Base-by-base conservation (phyloP, 2,888 invertebrate species). In the Cantharis nigra region DNA sequence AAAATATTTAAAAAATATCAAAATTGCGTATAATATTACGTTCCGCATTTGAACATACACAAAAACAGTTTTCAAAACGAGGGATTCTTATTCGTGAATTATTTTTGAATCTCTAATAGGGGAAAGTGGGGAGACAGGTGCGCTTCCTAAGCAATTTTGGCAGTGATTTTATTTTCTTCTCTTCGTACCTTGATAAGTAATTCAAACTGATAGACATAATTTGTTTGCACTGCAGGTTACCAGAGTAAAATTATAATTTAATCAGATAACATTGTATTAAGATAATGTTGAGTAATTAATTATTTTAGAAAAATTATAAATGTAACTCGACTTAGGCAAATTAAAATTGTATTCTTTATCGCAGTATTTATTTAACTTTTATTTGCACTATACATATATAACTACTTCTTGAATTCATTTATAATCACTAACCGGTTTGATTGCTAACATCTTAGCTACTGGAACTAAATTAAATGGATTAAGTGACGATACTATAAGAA, bases 401-500 rank as follows among this genome's bases (percentile, higher is more conserved):
- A 65, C 49, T 64, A 70, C 69, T 26, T 65, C 67, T 26, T 16
- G 63, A 23, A 69, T 30, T 16, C 72, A 69, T 74, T 69, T 67
- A 65, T 65, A 69, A 33, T 75, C 70, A 64, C 69, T 65, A 74
- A 78, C 78, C 71, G 72, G 78, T 78, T 78, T 77, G 72, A 76
- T 70, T 75, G 64, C 74, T 75, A 74, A 72, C 70, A 71, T 71
- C 74, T 28, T 63, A 64, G 78, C 78, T 78, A 78, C 78, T 78
- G 78, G 75, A 78, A 74, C 74, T 78, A 70, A 78, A 78, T 78
- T 78, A 74, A 72, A 78, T 69, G 72, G 75, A 78, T 78, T 78
- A 75, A 72, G 65, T 69, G 69, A 71, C 74, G 77, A 77, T 77
- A 77, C 74, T 73, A 67, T 71, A 73, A 49, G 64, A 72, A 69